These are phyloP conservation scores for Tachyglossus aculeatus DNA, from an alignment of 2,797 vertebrate species.

Conservation along the genomic window DNA sequence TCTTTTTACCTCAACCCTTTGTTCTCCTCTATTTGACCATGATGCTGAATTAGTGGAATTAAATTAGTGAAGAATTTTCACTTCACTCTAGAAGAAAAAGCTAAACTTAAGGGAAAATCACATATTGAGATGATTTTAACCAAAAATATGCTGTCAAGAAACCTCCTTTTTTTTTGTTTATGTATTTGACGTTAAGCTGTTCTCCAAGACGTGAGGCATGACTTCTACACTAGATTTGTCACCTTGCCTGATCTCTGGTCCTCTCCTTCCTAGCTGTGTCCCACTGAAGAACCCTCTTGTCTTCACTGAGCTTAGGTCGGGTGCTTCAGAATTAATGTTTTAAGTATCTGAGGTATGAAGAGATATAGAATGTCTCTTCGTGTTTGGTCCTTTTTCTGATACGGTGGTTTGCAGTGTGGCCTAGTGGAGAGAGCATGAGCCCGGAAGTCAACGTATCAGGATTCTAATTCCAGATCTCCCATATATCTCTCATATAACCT, in stretches of 20 bases:
- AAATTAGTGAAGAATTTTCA: constrained; percentile 47
- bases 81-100: constrained; percentile 22
- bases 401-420: neutral
- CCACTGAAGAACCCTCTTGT: neutral
- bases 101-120: neutral
- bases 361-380: neutral
- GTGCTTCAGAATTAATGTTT: no score
- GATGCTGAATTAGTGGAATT: constrained; percentile 43
- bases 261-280: neutral
- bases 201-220: neutral
- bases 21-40: constrained; percentile 53
- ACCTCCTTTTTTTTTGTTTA: neutral
- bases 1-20: constrained; percentile 39
- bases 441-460: no score
- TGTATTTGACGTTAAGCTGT: constrained; percentile 1
- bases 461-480: no score
- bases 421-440: no score
- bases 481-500: no score
- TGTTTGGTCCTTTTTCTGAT: neutral
- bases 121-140: constrained; percentile 38
- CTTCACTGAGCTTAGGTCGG: no score
- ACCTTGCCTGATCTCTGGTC: neutral
- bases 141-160: neutral
- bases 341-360: neutral
- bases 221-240: neutral